Base-by-base conservation (phyloP, 2,113 vertebrate genomes). In the Clarias gariepinus region DNA sequence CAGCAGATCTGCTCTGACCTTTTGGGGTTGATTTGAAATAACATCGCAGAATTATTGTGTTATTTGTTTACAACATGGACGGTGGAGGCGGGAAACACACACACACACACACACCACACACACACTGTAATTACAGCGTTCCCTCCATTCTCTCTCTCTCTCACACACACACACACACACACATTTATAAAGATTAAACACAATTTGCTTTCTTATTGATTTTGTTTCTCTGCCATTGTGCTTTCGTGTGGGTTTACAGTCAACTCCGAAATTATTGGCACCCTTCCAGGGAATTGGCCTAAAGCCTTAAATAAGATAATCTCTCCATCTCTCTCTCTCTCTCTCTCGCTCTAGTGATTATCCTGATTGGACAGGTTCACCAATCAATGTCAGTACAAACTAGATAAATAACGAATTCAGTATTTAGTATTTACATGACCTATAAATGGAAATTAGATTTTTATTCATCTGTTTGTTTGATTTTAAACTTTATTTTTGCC, bases 201-300 rank as follows among this genome's bases (percentile, higher is more conserved):
- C 36, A 64, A 82, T 82, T 82, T 63, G 47, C 80, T 82, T 13
- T 82, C 23, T 47, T 82, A 82, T 82, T 82, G 80, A 82, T 82
- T 41, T 12, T 64, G 60, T 64, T 64, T 52, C 60, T 47, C 33
- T 64, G 80, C 33, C 80, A 36, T 21, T 21, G 36, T 79, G 30
- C 55, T 58, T 64, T 64, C 0, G 28, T 81, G 78, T 81, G 78
- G 53, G 55, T 60, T 80, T 47, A 63, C 12, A 81, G 33, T 41
- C 58, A 47, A 64, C 58, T 82, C 36, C 80, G 64, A 23, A 82
- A 63, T 47, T 82, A 82, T 47, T 82, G 80, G 80, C 80, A 82
- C 36, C 23, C 60, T 63, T 52, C 36, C 80, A 64, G 60, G 3
- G 55, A 33, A 60, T 60, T 60, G n/a, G 19, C 30, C 25, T 33